These are phyloP conservation scores for Strigamia maritima DNA, from an alignment of 2,888 invertebrate genomes.

Conservation along the genomic window DNA sequence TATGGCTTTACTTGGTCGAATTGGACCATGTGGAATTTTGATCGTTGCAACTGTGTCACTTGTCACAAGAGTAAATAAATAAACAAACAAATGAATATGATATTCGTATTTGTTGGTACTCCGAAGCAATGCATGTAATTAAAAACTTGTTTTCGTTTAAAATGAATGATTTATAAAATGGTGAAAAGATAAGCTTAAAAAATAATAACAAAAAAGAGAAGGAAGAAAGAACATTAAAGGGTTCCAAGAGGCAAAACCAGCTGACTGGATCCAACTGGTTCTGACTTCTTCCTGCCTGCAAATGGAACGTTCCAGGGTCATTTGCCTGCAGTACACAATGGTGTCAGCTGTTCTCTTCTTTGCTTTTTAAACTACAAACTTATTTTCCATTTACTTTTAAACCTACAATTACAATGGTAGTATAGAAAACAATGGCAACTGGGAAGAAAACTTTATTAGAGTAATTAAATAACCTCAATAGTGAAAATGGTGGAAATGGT, in stretches of 20 bases:
- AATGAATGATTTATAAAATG: not conserved
- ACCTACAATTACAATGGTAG: not conserved
- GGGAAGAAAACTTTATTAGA: not conserved
- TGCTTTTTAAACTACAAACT: not conserved
- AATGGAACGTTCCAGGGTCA: conserved; percentile 14
- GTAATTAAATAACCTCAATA: not conserved
- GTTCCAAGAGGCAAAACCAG: not conserved
- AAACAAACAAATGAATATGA: not conserved
- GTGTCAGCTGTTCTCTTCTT: conserved; percentile 3
- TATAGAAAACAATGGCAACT: not conserved
- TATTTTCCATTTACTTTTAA: not conserved
- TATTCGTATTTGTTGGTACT: no score
- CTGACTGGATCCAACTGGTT: conserved; percentile 20
- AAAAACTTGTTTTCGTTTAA: not conserved
- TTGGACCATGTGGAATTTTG: not conserved
- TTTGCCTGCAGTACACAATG: conserved; percentile 11
- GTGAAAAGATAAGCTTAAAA: not conserved
- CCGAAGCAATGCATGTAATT: not conserved
- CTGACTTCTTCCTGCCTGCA: conserved; percentile 19
- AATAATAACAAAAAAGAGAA: not conserved
- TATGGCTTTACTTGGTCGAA: not conserved
- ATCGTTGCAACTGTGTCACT: not conserved
- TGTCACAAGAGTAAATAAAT: not conserved
- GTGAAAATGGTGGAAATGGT: not conserved
- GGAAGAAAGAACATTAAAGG: not conserved